Conservation (phyloP, 2,113 vertebrate species). For the Odocoileus hemionus region DNA sequence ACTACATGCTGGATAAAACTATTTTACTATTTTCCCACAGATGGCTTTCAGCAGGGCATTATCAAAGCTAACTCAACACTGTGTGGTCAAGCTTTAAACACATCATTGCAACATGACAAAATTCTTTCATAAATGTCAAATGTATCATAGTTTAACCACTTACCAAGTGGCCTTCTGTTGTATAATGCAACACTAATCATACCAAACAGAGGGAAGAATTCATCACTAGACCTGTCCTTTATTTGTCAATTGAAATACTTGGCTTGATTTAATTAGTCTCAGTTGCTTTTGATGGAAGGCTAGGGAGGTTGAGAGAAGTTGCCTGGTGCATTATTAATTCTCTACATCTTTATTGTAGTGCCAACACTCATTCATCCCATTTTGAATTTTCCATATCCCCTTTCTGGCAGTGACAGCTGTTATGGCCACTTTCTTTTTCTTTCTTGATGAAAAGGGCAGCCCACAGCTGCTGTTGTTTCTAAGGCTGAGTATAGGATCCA, state of each 20-base stretch:
- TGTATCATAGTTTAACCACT: background rate
- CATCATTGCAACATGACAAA: background rate
- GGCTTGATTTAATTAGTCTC: slow-evolving; percentile 35
- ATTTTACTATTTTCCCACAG: background rate
- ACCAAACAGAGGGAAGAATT: slow-evolving; percentile 39
- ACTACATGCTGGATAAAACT: background rate
- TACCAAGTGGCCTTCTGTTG: background rate
- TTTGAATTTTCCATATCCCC: background rate
- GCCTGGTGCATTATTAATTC: background rate
- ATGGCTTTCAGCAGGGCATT: background rate
- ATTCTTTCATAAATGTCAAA: slow-evolving; percentile 11
- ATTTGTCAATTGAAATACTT: slow-evolving; percentile 22
- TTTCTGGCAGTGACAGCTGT: slow-evolving; percentile 12
- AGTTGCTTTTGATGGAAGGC: background rate
- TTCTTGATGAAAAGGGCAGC: background rate
- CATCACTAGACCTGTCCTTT: background rate
- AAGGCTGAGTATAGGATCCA: background rate
- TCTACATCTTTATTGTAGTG: background rate
- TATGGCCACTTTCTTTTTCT: background rate
- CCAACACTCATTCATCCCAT: background rate
- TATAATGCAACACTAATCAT: background rate
- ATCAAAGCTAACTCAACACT: background rate
- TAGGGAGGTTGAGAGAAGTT: background rate
- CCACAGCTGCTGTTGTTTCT: background rate
- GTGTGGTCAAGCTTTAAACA: slow-evolving; percentile 28